Percentiles rank a stretch among this genome's conserved stretches.
phyloP scores from a whole-genome alignment of 2,113 vertebrate species.

The Colossoma macropomum region DNA sequence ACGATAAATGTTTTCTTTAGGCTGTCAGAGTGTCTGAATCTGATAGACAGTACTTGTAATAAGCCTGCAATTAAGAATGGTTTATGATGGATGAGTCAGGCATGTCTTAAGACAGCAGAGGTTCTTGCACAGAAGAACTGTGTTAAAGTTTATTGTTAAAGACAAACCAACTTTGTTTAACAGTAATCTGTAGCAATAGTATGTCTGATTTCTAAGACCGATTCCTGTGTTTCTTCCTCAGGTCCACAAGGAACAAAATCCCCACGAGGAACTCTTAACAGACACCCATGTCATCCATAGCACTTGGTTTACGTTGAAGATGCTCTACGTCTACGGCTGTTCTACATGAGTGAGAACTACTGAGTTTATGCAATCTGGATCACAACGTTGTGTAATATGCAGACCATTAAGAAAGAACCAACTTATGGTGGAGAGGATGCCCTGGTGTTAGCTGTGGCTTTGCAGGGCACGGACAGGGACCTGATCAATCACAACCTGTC shows the following conservation, averaged over 20 bases:
- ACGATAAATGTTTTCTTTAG: background rate
- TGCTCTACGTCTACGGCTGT: conserved; percentile 24
- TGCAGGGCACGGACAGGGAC: conserved; percentile 77
- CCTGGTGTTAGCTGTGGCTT: conserved; percentile 80
- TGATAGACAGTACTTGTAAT: conserved; percentile 17
- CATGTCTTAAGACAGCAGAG: conserved; percentile 9
- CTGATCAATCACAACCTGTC: conserved; percentile 63
- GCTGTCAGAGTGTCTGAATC: background rate
- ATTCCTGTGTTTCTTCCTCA: conserved; percentile 47
- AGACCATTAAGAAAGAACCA: conserved; percentile 89
- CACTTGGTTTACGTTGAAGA: conserved; percentile 27
- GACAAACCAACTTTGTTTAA: background rate
- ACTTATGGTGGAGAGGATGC: conserved; percentile 81
- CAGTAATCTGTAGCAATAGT: background rate
- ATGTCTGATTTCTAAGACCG: conserved; percentile 4
- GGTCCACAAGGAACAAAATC: conserved; percentile 44
- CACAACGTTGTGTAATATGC: conserved; percentile 81
- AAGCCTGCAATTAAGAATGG: conserved; percentile 19
- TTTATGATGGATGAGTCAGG: conserved; percentile 21
- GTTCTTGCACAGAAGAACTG: background rate
- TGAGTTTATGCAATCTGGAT: conserved; percentile 47
- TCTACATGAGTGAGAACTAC: conserved; percentile 58
- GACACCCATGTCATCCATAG: conserved; percentile 23
- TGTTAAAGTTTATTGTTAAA: background rate
- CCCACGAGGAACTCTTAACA: conserved; percentile 6